Conservation (phyloP, 1,140 invertebrate species). For the Drosophila bocki region DNA sequence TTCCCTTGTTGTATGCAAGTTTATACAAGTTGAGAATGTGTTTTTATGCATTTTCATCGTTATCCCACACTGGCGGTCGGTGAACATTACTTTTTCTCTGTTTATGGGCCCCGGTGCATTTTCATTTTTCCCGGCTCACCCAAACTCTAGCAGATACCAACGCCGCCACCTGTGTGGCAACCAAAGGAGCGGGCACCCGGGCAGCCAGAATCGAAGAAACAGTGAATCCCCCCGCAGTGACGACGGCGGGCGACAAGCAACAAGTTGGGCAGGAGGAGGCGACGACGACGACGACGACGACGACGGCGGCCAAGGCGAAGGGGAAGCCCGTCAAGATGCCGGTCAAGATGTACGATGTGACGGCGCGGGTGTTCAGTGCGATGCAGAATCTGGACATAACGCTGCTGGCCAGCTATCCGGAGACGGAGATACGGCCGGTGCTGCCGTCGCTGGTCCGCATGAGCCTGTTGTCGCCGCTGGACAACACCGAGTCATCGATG, state of each 20-base stretch:
- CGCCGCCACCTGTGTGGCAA: slow-evolving; percentile 1
- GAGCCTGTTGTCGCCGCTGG: slow-evolving; percentile 95
- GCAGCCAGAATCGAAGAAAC: not conserved
- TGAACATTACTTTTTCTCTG: slow-evolving; percentile 1
- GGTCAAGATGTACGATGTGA: slow-evolving; percentile 72
- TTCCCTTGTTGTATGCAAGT: too few relatives aligned
- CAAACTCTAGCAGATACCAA: not conserved
- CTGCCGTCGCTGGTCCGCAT: slow-evolving; percentile 96
- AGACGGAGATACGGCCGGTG: slow-evolving; percentile 93
- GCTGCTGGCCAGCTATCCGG: slow-evolving; percentile 89
- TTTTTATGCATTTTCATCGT: not conserved
- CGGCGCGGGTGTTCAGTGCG: slow-evolving; percentile 88
- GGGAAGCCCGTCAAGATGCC: slow-evolving; percentile 24
- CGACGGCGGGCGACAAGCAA: slow-evolving; percentile 13
- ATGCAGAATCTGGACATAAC: slow-evolving; percentile 92
- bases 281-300: not conserved
- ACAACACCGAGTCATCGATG: slow-evolving; percentile 93
- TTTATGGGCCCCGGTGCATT: not conserved
- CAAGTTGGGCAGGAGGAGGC: slow-evolving; percentile 7
- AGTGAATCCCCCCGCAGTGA: not conserved
- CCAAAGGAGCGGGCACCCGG: not conserved
- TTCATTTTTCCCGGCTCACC: not conserved
- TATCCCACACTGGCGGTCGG: not conserved
- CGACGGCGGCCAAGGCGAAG: slow-evolving; percentile 3
- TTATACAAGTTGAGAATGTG: too few relatives aligned